A percentile compares a stretch with the other conserved stretches of the same genome.
Evolutionary conservation across 2,113 vertebrate genomes (phyloP).

Genomic region (Gracilinanus agilis): DNA sequence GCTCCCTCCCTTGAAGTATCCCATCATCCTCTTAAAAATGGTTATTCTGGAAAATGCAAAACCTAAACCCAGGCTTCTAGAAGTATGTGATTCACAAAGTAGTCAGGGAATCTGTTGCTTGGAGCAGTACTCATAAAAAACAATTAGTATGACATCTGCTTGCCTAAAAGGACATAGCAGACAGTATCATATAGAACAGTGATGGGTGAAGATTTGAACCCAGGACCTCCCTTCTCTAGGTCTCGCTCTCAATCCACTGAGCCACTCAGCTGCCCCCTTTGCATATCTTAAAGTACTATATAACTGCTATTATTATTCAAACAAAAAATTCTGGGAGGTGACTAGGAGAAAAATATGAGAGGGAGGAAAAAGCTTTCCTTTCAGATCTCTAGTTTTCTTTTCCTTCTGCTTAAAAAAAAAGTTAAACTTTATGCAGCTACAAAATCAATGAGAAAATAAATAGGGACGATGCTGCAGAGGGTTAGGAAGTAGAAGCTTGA

Average conservation of each 20-base stretch:
- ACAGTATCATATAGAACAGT: neutral
- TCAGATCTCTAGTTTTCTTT: neutral
- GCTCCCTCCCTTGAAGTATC: neutral
- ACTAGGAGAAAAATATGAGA: neutral
- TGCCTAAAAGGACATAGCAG: neutral
- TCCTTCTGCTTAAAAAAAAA: neutral
- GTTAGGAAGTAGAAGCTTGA: neutral
- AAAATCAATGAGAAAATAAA: neutral
- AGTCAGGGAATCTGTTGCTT: neutral
- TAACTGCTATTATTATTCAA: neutral
- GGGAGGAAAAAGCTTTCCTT: neutral
- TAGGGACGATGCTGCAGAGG: neutral
- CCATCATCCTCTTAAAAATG: neutral
- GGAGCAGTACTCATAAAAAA: neutral
- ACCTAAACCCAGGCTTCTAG: neutral
- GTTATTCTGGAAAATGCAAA: neutral
- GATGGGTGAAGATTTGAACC: too few species aligned
- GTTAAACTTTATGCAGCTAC: neutral
- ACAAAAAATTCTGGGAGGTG: neutral
- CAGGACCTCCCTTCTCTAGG: too few species aligned
- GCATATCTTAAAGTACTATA: neutral
- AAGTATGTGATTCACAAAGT: neutral
- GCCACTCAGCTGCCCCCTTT: neutral
- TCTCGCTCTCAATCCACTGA: too few species aligned
- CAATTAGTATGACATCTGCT: neutral